Percentiles rank a stretch among this genome's conserved stretches.
These are phyloP conservation scores for Pangasianodon hypophthalmus DNA, from an alignment of 2,113 vertebrate genomes.

Conservation along the genomic window DNA sequence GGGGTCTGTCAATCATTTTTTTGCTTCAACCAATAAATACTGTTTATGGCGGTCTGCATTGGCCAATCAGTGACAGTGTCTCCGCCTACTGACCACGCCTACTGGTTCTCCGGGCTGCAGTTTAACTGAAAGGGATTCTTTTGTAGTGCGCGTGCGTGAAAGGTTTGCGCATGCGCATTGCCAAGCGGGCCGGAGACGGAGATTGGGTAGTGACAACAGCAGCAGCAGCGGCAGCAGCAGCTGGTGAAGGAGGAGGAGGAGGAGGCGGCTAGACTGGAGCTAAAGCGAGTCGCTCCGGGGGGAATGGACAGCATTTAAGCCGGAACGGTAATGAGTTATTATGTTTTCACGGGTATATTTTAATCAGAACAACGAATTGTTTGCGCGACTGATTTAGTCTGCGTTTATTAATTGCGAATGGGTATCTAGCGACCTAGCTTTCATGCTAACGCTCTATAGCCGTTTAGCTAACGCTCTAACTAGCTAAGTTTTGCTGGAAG, in stretches of 20 bases:
- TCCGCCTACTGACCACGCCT: background rate
- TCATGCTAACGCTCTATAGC: conserved; percentile 38
- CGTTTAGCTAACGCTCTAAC: conserved; percentile 47
- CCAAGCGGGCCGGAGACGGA: background rate
- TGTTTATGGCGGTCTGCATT: background rate
- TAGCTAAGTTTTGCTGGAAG: conserved; percentile 27
- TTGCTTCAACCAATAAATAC: background rate
- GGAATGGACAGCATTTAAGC: conserved; percentile 74
- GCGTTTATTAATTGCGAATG: background rate
- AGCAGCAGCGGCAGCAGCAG: conserved; percentile 75
- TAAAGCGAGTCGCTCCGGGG: conserved; percentile 63
- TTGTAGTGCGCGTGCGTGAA: background rate
- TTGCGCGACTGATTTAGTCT: background rate
- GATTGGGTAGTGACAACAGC: conserved; percentile 42
- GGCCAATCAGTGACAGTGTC: background rate
- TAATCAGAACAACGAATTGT: background rate
- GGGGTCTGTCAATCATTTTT: background rate
- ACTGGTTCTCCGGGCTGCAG: background rate
- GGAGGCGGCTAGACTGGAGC: conserved; percentile 75
- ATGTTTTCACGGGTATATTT: background rate
- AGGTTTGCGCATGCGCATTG: background rate
- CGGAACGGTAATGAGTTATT: conserved; percentile 68
- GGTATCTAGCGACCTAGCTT: conserved; percentile 35
- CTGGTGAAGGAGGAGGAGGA: conserved; percentile 64
- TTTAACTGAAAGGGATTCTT: background rate